Evolutionary conservation across 2,113 vertebrate species (phyloP).

Genomic region (Prinia subflava): DNA sequence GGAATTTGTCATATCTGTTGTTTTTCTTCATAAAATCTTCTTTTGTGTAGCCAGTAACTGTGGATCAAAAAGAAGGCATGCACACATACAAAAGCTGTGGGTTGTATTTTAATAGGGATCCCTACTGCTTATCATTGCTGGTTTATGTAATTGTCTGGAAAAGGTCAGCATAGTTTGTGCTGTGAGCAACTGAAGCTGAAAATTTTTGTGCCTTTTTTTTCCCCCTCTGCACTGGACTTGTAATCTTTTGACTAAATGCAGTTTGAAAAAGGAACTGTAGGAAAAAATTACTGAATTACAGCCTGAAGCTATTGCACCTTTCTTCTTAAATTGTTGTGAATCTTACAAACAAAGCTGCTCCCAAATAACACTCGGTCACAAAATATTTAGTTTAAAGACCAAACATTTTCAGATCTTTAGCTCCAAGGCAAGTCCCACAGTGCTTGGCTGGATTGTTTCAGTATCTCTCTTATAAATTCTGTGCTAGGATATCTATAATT

Average conservation of each 20-base stretch:
- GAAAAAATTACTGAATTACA: neutral
- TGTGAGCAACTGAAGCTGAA: slow-evolving; percentile 31
- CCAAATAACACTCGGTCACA: neutral
- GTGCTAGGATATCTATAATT: neutral
- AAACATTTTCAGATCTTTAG: neutral
- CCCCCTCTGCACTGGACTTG: neutral
- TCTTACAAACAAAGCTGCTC: neutral
- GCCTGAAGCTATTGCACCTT: neutral
- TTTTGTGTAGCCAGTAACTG: neutral
- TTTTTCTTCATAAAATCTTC: slow-evolving; percentile 38
- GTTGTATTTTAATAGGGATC: slow-evolving; percentile 54
- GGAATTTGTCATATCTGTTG: slow-evolving; percentile 36
- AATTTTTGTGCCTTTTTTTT: neutral
- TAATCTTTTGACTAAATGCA: neutral
- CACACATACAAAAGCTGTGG: slow-evolving; percentile 28
- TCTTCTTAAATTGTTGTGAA: neutral
- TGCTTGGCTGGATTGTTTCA: neutral
- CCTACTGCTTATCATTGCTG: slow-evolving; percentile 57
- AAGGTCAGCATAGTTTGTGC: slow-evolving; percentile 55
- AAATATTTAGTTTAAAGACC: neutral
- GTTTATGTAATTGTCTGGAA: slow-evolving; percentile 59
- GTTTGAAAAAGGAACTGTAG: neutral
- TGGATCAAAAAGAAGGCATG: slow-evolving; percentile 10
- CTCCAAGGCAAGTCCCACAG: neutral
- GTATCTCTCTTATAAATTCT: neutral